A percentile compares a stretch with the other conserved stretches of the same genome.
Evolutionary conservation across 2,113 vertebrate genomes (phyloP).

Genomic region (Oenanthe oenanthe): DNA sequence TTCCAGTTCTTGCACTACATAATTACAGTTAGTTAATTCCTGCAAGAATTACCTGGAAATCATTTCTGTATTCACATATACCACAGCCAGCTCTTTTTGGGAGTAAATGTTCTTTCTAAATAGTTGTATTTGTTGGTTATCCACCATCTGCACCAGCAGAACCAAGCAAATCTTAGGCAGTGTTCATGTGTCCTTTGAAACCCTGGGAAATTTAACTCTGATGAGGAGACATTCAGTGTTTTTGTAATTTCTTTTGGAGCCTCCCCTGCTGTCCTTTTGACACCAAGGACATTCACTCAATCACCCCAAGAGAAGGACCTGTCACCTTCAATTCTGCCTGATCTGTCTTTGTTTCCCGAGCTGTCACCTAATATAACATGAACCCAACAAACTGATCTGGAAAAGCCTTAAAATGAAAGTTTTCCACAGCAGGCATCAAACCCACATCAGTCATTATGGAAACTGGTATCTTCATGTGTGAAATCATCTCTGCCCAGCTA

Average conservation of each 20-base stretch:
- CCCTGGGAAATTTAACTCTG: not conserved
- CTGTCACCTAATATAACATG: not conserved
- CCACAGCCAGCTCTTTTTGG: not conserved
- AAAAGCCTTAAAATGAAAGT: not conserved
- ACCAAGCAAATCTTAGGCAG: not conserved
- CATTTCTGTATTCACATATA: not conserved
- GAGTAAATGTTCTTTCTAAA: not conserved
- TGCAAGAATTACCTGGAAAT: not conserved
- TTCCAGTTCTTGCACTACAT: not conserved
- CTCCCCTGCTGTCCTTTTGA: not conserved
- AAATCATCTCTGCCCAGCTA: not conserved
- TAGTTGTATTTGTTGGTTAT: not conserved
- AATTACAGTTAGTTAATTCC: not conserved
- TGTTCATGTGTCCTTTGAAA: not conserved
- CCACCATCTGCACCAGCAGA: not conserved
- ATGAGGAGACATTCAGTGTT: not conserved
- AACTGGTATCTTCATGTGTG: not conserved
- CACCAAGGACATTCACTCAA: not conserved
- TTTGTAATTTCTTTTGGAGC: not conserved
- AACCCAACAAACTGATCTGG: not conserved
- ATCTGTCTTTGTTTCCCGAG: not conserved
- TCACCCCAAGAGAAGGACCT: not conserved
- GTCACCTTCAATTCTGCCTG: not conserved
- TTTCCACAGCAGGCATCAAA: not conserved
- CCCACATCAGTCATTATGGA: not conserved